Evolutionary conservation across 2,797 vertebrate genomes (phyloP).

Genomic region (Micrastur ruficollis): DNA sequence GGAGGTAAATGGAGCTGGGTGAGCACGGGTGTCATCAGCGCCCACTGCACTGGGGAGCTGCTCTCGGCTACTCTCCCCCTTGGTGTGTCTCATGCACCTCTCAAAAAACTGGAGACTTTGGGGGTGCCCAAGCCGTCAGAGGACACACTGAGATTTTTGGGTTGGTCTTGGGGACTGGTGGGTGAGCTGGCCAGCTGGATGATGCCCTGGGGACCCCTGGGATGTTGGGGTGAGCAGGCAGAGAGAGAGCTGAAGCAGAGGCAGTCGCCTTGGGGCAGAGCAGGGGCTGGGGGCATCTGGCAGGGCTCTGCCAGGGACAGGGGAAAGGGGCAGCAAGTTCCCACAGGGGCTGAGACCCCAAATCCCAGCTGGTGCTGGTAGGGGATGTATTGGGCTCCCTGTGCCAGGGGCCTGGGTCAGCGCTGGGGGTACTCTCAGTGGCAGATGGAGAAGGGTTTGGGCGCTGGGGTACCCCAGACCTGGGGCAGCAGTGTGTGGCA

Average conservation of each 20-base stretch:
- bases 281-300: neutral
- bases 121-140: neutral
- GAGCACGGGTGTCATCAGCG: neutral
- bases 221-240: neutral
- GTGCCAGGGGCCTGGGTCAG: neutral
- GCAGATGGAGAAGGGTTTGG: neutral
- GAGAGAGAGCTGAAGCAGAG: neutral
- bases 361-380: neutral
- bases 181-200: accelerated
- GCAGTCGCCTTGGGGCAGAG: neutral
- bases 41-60: neutral
- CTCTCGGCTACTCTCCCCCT: neutral
- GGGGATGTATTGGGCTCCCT: neutral
- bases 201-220: too few relatives aligned
- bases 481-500: neutral
- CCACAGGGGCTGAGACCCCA: too few relatives aligned
- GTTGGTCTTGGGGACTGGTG: too few relatives aligned
- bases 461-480: neutral
- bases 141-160: neutral
- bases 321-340: neutral
- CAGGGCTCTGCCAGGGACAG: neutral
- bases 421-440: neutral
- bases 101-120: neutral
- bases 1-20: too few relatives aligned
- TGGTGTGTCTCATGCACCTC: neutral